phyloP scores from a whole-genome alignment of 2,113 vertebrate species.

The Amazona guildingii region DNA sequence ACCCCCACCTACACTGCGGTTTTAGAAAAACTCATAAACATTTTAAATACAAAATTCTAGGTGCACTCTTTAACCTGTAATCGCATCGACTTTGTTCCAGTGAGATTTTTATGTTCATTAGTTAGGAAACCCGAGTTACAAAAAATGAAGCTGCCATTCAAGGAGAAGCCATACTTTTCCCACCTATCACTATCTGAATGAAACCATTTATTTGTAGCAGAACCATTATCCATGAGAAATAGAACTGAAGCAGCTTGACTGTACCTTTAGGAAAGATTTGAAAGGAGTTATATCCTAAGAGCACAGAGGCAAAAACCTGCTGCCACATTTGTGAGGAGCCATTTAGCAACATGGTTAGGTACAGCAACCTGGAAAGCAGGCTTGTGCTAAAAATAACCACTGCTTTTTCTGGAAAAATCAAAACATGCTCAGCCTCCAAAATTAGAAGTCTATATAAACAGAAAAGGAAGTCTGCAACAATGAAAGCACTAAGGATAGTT shows the following conservation, averaged over 20 bases:
- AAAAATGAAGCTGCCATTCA: not conserved
- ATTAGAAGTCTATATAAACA: not conserved
- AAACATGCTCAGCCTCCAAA: not conserved
- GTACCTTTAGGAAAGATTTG: not conserved
- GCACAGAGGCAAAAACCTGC: not conserved
- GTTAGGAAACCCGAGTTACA: not conserved
- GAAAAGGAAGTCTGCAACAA: not conserved
- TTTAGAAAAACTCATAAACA: not conserved
- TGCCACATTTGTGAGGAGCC: not conserved
- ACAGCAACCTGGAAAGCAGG: not conserved
- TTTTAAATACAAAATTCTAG: not conserved
- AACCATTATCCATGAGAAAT: not conserved
- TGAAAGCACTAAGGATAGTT: not conserved
- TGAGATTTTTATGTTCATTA: not conserved
- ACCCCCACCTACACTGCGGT: not conserved
- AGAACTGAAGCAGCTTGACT: not conserved
- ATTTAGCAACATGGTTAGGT: not conserved
- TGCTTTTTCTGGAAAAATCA: not conserved
- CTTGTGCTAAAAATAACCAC: not conserved
- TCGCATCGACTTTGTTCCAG: not conserved
- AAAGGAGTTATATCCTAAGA: not conserved
- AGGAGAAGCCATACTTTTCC: not conserved
- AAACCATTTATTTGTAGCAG: not conserved
- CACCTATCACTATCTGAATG: not conserved
- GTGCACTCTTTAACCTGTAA: not conserved